A percentile compares a stretch with the other conserved stretches of the same genome.
phyloP scores from a whole-genome alignment of 2,888 invertebrate species.

The Oscheius onirici region DNA sequence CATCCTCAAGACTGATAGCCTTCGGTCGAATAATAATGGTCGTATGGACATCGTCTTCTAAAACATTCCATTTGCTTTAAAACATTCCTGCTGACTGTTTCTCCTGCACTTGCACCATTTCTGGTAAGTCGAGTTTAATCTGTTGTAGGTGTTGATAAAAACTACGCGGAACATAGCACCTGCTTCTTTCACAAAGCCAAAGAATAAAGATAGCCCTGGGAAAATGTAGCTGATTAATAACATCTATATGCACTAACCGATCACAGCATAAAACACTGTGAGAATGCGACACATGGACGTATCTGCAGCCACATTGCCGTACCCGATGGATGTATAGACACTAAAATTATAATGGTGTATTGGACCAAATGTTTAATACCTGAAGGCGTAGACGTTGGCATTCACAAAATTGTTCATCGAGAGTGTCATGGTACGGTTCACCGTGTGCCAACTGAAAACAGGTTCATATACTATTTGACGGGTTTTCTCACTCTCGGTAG shows the following conservation, averaged over 20 bases:
- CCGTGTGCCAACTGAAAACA: constrained; percentile 48
- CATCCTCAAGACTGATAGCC: constrained; percentile 10
- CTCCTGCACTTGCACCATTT: constrained; percentile 13
- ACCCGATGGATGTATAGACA: constrained; percentile 68
- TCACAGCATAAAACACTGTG: constrained; percentile 61
- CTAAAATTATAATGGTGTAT: constrained; percentile 36
- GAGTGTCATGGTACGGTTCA: constrained; percentile 53
- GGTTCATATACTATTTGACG: neutral
- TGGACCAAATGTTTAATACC: constrained; percentile 37
- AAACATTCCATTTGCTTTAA: neutral
- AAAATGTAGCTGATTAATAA: constrained; percentile 8
- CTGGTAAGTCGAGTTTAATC: constrained; percentile 1
- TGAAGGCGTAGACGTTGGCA: constrained; percentile 65
- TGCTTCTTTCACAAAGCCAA: constrained; percentile 66
- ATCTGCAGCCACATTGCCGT: constrained; percentile 64
- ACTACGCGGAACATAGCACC: constrained; percentile 54
- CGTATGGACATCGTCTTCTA: constrained; percentile 29
- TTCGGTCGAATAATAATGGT: constrained; percentile 11
- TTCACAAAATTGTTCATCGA: constrained; percentile 63
- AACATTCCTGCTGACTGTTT: constrained; percentile 4
- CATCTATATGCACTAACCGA: constrained; percentile 42
- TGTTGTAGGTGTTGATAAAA: constrained; percentile 57
- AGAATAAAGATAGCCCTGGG: constrained; percentile 59
- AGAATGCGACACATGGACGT: constrained; percentile 53
- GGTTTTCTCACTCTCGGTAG: constrained; percentile 38